A percentile compares a stretch with the other conserved stretches of the same genome.
Evolutionary conservation across 2,888 invertebrate species (phyloP).

Genomic region (Drosophila paracracens): DNA sequence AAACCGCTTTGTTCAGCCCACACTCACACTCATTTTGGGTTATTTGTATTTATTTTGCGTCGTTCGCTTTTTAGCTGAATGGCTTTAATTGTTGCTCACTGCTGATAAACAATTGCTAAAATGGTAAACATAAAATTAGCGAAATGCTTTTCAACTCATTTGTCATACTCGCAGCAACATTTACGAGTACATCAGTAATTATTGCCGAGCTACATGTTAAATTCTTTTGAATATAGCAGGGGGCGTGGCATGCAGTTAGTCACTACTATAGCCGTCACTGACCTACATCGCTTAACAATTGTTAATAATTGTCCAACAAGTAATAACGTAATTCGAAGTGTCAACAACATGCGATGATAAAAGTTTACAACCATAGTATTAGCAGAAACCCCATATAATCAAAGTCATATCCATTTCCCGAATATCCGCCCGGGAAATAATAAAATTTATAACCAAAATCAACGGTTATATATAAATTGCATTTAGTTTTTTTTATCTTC

Average conservation of each 20-base stretch:
- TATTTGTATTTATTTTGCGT: constrained; percentile 42
- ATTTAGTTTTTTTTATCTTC: background rate
- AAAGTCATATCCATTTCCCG: background rate
- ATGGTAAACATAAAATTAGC: constrained; percentile 21
- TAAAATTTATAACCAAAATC: background rate
- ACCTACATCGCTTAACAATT: constrained; percentile 42
- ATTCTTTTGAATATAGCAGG: background rate
- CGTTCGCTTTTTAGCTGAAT: constrained; percentile 22
- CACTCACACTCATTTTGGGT: constrained; percentile 17
- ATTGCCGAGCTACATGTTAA: constrained; percentile 1
- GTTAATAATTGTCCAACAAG: constrained; percentile 3
- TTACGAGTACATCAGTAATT: constrained; percentile 4
- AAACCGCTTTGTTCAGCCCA: constrained; percentile 32
- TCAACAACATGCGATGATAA: background rate
- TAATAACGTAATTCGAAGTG: background rate
- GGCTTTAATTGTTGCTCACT: constrained; percentile 44
- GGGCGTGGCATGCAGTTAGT: constrained; percentile 29
- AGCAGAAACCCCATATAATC: background rate
- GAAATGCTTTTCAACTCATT: constrained; percentile 35
- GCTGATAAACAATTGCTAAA: constrained; percentile 50
- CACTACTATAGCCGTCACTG: constrained; percentile 42
- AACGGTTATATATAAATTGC: background rate
- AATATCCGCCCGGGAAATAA: too few relatives aligned
- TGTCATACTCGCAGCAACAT: constrained; percentile 37
- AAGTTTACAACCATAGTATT: background rate